A percentile compares a stretch with the other conserved stretches of the same genome.
These are phyloP conservation scores for Heterodera carotae DNA, from an alignment of 1,140 invertebrate genomes.

Conservation along the genomic window DNA sequence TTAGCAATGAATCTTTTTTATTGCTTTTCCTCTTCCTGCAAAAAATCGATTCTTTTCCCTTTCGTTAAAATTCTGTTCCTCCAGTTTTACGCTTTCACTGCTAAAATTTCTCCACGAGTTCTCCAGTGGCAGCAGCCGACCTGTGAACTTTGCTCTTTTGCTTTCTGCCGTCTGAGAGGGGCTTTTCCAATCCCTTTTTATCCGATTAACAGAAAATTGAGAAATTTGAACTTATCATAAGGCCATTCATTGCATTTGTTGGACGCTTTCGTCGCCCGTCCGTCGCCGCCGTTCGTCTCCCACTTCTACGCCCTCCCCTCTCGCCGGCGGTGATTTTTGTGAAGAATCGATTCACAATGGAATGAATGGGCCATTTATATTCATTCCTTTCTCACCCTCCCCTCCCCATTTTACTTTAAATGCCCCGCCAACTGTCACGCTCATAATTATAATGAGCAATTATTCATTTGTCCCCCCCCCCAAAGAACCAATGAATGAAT, in stretches of 20 bases:
- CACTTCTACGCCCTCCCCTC: too few relatives aligned
- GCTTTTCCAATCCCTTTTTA: neutral
- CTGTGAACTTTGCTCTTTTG: neutral
- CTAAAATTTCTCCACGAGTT: neutral
- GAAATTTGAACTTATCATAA: neutral
- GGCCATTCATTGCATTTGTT: neutral
- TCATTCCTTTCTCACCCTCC: neutral
- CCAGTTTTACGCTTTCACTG: neutral
- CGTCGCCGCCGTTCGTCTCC: too few relatives aligned
- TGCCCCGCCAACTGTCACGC: neutral
- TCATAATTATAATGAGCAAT: neutral
- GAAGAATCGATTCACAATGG: conserved; percentile 1
- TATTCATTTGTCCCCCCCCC: neutral
- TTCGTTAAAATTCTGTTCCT: neutral
- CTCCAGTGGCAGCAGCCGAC: too few relatives aligned
- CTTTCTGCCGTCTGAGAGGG: neutral
- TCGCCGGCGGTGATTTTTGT: neutral
- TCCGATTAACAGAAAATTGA: neutral
- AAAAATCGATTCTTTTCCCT: neutral
- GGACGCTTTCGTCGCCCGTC: too few relatives aligned
- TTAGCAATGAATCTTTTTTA: too few relatives aligned
- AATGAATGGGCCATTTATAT: neutral
- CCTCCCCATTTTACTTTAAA: too few relatives aligned
- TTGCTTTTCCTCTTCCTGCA: too few relatives aligned
- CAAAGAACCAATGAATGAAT: conserved; percentile 10